phyloP scores from a whole-genome alignment of 2,888 invertebrate species.

The Schrankia costaestrigalis region DNA sequence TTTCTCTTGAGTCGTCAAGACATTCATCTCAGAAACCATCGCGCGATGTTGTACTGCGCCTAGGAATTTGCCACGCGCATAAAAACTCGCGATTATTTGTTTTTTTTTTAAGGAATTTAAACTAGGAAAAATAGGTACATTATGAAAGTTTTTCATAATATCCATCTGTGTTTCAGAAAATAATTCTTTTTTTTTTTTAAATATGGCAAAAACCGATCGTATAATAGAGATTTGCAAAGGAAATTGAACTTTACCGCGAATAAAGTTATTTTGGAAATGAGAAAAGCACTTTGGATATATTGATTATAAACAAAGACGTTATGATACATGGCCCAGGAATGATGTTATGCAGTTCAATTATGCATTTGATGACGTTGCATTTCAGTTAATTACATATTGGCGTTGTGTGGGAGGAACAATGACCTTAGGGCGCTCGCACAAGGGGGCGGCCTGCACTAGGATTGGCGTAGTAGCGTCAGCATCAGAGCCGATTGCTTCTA shows the following conservation, averaged over 20 bases:
- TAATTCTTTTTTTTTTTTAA: no score
- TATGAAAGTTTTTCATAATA: not conserved
- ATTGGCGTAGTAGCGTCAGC: slow-evolving; percentile 35
- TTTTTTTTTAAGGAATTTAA: slow-evolving; percentile 17
- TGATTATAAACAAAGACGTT: no score
- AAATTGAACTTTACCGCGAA: no score
- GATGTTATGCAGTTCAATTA: slow-evolving; percentile 6
- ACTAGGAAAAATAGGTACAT: not conserved
- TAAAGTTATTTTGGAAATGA: no score
- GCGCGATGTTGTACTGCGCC: slow-evolving; percentile 42
- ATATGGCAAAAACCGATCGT: not conserved
- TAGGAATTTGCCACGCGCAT: no score
- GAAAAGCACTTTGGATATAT: no score
- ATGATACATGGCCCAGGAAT: not conserved
- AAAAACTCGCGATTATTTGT: no score
- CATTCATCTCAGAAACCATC: slow-evolving; percentile 39
- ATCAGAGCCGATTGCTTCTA: slow-evolving; percentile 66
- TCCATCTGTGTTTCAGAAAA: no score
- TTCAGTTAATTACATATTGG: slow-evolving; percentile 24
- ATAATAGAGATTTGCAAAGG: no score
- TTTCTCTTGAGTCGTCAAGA: slow-evolving; percentile 18
- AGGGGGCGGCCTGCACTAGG: slow-evolving; percentile 38
- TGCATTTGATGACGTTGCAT: slow-evolving; percentile 14
- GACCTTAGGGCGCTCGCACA: slow-evolving; percentile 46
- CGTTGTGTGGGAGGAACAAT: slow-evolving; percentile 41